A percentile compares a stretch with the other conserved stretches of the same genome.
These are phyloP conservation scores for Crax fasciolata DNA, from an alignment of 2,797 vertebrate species.

Conservation along the genomic window DNA sequence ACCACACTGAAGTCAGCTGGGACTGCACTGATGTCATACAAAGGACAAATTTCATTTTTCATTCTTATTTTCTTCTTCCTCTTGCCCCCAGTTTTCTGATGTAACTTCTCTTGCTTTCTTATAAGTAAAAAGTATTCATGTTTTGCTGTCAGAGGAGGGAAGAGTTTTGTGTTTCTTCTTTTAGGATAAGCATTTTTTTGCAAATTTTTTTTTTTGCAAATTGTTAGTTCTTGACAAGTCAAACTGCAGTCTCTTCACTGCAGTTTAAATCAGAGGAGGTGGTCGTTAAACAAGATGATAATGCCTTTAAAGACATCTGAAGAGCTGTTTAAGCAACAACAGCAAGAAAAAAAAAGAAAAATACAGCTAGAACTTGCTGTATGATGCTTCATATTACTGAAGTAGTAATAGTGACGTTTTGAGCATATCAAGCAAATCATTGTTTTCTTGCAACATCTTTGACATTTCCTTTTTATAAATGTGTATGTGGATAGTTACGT, in stretches of 20 bases:
- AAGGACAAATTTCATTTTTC: not conserved
- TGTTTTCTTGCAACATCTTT: not conserved
- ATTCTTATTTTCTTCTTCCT: not conserved
- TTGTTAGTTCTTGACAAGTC: not conserved
- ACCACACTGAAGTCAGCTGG: not conserved
- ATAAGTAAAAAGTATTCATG: rapidly evolving
- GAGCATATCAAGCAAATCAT: not conserved
- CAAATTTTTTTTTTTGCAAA: not conserved
- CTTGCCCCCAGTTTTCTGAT: not conserved
- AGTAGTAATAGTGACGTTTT: not conserved
- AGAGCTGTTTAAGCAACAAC: not conserved
- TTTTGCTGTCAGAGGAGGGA: not conserved
- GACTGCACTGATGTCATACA: not conserved
- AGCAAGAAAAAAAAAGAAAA: not conserved
- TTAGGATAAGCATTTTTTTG: not conserved
- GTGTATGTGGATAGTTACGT: not conserved
- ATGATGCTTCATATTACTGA: not conserved
- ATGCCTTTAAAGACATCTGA: not conserved
- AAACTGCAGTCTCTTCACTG: not conserved
- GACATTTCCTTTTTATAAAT: not conserved
- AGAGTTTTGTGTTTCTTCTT: not conserved
- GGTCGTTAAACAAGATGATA: not conserved
- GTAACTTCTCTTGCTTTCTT: not conserved
- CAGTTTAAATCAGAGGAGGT: not conserved
- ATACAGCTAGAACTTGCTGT: not conserved